Evolutionary conservation across 2,113 vertebrate genomes (phyloP).

Genomic region (Silurus glanis): DNA sequence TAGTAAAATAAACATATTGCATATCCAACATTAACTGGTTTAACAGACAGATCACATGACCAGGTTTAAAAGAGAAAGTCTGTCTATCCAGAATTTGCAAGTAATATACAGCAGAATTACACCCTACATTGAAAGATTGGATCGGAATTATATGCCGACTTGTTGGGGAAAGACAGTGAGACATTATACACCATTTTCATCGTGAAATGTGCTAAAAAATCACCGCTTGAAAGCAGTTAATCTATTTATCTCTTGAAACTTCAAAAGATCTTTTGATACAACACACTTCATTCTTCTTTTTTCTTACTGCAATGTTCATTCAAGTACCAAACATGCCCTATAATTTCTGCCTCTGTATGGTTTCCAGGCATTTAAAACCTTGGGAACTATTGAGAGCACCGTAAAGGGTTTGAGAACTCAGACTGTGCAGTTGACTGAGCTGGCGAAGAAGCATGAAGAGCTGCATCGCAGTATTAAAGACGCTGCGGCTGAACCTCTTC

Average conservation of each 20-base stretch:
- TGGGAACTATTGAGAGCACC: constrained; percentile 75
- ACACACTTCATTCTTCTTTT: not conserved
- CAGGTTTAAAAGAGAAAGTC: not conserved
- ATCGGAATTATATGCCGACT: not conserved
- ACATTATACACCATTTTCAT: not conserved
- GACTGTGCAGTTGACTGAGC: constrained; percentile 63
- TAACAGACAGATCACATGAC: not conserved
- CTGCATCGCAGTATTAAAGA: constrained; percentile 70
- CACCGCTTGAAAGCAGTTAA: not conserved
- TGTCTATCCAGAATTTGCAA: not conserved
- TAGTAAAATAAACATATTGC: too few relatives aligned
- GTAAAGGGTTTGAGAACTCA: constrained; percentile 71
- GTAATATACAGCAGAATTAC: too few relatives aligned
- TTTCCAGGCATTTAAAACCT: constrained; percentile 74
- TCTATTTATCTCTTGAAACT: not conserved
- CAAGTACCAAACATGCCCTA: not conserved
- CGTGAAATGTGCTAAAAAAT: not conserved
- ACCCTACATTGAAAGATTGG: too few relatives aligned
- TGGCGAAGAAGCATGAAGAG: constrained; percentile 70
- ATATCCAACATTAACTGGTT: too few relatives aligned
- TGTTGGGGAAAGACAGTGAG: not conserved
- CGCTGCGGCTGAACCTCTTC: constrained; percentile 69
- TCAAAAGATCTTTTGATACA: not conserved
- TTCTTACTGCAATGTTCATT: not conserved
- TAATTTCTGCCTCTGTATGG: constrained; percentile 13